Conservation (phyloP, 1,140 invertebrate genomes). For the Atopsyche davidsoni region DNA sequence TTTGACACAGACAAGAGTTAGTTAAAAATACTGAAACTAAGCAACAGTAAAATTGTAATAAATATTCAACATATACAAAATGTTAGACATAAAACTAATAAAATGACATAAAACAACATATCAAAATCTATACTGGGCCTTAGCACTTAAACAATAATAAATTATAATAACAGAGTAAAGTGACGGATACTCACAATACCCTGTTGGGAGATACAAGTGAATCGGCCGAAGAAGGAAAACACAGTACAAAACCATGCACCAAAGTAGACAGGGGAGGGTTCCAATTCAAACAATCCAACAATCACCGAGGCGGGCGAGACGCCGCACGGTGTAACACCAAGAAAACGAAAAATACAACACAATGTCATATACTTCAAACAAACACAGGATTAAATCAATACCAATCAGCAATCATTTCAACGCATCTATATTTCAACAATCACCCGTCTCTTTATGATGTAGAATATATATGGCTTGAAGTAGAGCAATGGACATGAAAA, state of each 20-base stretch:
- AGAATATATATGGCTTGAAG: no score
- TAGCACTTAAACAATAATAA: no score
- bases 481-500: no score
- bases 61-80: not conserved
- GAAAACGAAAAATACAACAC: slow-evolving; percentile 28
- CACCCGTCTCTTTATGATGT: no score
- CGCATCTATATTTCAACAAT: no score
- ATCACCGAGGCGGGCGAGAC: slow-evolving; percentile 18
- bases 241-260: slow-evolving; percentile 32
- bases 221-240: slow-evolving; percentile 28
- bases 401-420: no score
- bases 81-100: not conserved
- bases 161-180: slow-evolving; percentile 29
- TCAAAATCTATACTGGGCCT: slow-evolving; percentile 1
- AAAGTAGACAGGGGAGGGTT: slow-evolving; percentile 21
- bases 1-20: slow-evolving; percentile 16
- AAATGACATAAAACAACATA: not conserved
- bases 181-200: slow-evolving; percentile 30
- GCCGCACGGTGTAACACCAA: slow-evolving; percentile 28
- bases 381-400: no score
- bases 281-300: slow-evolving; percentile 24
- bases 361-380: slow-evolving; percentile 18
- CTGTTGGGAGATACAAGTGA: slow-evolving; percentile 25
- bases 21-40: not conserved
- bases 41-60: not conserved